Evolutionary conservation across 2,113 vertebrate genomes (phyloP), one percentile per base, ranked within the genome.

Genomic region (Microcebus murinus): DNA sequence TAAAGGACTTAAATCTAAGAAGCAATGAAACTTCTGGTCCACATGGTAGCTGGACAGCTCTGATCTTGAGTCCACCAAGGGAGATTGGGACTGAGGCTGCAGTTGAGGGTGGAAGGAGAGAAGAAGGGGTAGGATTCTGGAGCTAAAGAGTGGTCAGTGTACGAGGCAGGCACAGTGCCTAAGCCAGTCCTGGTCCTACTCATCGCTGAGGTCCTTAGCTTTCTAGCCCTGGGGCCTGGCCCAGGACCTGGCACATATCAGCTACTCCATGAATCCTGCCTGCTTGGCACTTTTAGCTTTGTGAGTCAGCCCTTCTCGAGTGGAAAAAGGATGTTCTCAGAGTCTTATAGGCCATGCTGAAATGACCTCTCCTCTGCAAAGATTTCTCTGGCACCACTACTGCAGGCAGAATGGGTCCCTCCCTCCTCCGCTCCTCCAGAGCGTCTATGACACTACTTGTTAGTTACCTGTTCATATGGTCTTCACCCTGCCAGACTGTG

Each of bases 1-100:
- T 42, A 84, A 94, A 87, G 42, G 55, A n/a, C 29, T 67, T 81
- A 48, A 73, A 73, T 87, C 48, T 57, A 95, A 92, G 96, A 95
- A 77, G 71, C 15, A 48, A 21, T 23, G 20, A 5, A 29, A 83
- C 36, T 88, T 80, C 67, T 36, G n/a, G 42, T 84, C 85, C 34
- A 55, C 61, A 52, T 27, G 57, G 68, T 68, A 80, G 87, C 31
- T 42, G 67, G 52, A 76, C 20, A 76, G 77, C 81, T 97, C 88
- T 80, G 52, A 87, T 57, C 48, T 31, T 13, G 55, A 88, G 48
- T 74, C 68, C 55, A 31, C 36, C 57, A 79, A 13, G 55, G 63
- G 25, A 57, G 0, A n/a, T 29, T 20, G 36, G 74, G 34, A 36
- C 55, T 18, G 42, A 52, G 39, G 25, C 36, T 14, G 67, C 76